Percentiles rank a stretch among this genome's conserved stretches.
Evolutionary conservation across 1,140 invertebrate genomes (phyloP).

Genomic region (Drosophila nigromelanica): DNA sequence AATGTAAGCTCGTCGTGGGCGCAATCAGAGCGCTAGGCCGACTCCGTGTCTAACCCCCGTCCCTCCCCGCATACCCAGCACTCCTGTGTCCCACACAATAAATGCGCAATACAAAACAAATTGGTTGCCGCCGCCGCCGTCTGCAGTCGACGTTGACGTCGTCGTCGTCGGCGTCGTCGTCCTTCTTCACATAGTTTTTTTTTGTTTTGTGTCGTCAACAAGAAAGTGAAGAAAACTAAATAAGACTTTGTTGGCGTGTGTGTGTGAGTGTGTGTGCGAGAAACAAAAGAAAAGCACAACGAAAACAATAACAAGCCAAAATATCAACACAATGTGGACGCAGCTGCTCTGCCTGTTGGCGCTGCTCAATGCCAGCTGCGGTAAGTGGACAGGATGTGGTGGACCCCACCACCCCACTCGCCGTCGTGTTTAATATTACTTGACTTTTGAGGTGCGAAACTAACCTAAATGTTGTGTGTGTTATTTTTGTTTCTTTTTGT

Average conservation of each 20-base stretch:
- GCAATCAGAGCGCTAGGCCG: conserved; percentile 38
- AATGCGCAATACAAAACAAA: conserved; percentile 70
- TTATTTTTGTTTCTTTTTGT: conserved; percentile 4
- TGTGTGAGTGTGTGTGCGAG: conserved; percentile 38
- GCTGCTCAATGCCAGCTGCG: conserved; percentile 44
- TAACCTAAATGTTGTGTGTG: conserved; percentile 58
- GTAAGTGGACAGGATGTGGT: conserved; percentile 55
- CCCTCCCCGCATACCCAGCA: conserved; percentile 4
- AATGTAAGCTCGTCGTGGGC: conserved; percentile 49
- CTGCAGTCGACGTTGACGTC: conserved; percentile 34
- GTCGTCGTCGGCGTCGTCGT: conserved; percentile 5
- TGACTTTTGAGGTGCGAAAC: conserved; percentile 50
- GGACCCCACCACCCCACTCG: too few species aligned
- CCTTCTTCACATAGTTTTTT: conserved; percentile 46
- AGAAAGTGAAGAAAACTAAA: conserved; percentile 30
- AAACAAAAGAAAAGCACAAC: conserved; percentile 73
- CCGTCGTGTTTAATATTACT: neutral
- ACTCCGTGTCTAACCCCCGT: conserved; percentile 36
- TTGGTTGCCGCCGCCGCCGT: conserved; percentile 57
- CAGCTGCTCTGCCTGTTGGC: conserved; percentile 54
- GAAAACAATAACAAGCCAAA: conserved; percentile 61
- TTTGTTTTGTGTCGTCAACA: conserved; percentile 35
- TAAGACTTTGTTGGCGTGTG: conserved; percentile 54
- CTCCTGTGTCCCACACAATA: conserved; percentile 59
- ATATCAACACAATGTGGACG: conserved; percentile 50